Conservation (phyloP, 1,140 invertebrate genomes). For the Trialeurodes vaporariorum region DNA sequence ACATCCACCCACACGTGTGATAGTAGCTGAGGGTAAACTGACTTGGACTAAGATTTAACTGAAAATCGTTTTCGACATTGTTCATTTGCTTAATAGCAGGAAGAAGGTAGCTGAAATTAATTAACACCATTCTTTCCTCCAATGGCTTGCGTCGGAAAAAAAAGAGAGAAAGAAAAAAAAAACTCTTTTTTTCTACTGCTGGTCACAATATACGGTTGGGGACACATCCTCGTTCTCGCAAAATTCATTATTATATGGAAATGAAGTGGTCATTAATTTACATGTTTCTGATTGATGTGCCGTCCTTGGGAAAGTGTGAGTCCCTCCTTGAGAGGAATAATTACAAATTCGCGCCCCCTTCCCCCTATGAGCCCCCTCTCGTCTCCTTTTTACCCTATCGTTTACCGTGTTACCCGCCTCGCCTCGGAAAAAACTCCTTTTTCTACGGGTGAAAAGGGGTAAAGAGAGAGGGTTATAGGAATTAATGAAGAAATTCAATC, state of each 20-base stretch:
- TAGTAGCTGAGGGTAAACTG: too few species aligned
- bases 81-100: background rate
- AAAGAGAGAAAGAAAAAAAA: background rate
- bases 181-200: background rate
- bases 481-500: background rate
- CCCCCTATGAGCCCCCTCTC: too few species aligned
- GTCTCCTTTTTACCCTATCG: too few species aligned
- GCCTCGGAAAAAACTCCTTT: background rate
- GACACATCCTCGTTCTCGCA: too few species aligned
- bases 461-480: background rate
- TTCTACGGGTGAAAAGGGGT: background rate
- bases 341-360: background rate
- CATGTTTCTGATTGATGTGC: background rate
- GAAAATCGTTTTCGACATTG: background rate
- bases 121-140: background rate
- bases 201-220: too few species aligned
- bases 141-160: background rate
- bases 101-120: background rate
- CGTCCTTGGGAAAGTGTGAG: background rate
- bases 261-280: constrained; percentile 1
- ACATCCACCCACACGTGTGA: background rate
- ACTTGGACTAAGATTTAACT: background rate
- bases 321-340: background rate
- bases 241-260: constrained; percentile 1
- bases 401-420: too few species aligned